phyloP scores from a whole-genome alignment of 2,797 vertebrate species.

The Thalassophryne amazonica region DNA sequence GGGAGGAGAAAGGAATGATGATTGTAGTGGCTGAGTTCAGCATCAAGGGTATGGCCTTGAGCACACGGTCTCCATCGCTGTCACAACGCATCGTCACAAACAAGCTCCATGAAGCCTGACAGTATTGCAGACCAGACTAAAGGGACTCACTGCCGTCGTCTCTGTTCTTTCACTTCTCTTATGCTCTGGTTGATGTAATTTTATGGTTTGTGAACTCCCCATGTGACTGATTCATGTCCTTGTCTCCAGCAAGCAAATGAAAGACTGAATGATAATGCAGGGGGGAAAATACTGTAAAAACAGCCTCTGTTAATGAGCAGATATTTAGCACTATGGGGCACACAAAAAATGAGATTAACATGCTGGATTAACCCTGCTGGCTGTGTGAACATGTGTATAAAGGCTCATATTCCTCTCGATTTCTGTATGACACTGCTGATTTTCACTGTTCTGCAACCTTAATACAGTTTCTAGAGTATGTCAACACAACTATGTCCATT shows the following conservation, averaged over 20 bases:
- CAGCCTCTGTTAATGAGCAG: not conserved
- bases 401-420: not conserved
- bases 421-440: not conserved
- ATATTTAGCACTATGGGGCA: not conserved
- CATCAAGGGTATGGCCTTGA: slow-evolving; percentile 68
- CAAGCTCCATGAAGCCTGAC: slow-evolving; percentile 63
- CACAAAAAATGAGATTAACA: not conserved
- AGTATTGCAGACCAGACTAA: slow-evolving; percentile 49
- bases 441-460: not conserved
- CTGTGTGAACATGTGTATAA: not conserved
- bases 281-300: not conserved
- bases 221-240: not conserved
- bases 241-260: not conserved
- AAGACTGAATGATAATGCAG: not conserved
- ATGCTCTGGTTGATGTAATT: no score
- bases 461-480: no score
- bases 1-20: slow-evolving; percentile 24
- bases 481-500: no score
- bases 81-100: slow-evolving; percentile 71
- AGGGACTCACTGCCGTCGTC: slow-evolving; percentile 17
- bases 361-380: slow-evolving; percentile 1
- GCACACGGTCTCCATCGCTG: slow-evolving; percentile 66
- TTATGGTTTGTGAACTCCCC: no score
- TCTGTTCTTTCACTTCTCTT: slow-evolving; percentile 18
- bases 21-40: slow-evolving; percentile 65